Evolutionary conservation across 2,113 vertebrate genomes (phyloP).

Genomic region (Atractosteus spatula): DNA sequence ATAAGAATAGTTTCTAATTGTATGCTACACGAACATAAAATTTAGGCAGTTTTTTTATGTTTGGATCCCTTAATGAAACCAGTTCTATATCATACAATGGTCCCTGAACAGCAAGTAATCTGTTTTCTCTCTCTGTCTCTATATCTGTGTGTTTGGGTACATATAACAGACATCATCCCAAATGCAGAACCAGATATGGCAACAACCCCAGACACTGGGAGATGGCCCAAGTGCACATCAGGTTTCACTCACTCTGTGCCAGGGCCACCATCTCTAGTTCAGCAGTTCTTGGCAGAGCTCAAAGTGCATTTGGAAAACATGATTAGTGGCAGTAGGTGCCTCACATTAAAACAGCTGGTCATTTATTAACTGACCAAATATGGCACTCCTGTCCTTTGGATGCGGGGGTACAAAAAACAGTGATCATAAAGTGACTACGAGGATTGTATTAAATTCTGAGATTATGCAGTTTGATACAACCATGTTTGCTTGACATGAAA

Average conservation of each 20-base stretch:
- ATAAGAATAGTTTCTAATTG: too few relatives aligned
- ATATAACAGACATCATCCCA: constrained; percentile 20
- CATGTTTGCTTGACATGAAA: too few relatives aligned
- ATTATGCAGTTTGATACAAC: too few relatives aligned
- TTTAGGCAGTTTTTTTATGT: too few relatives aligned
- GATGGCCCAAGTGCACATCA: constrained; percentile 16
- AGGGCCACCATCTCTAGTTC: constrained; percentile 23
- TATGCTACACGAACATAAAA: too few relatives aligned
- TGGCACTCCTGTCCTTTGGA: constrained; percentile 35
- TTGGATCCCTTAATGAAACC: too few relatives aligned
- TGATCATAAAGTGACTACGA: neutral
- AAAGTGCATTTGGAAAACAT: constrained; percentile 8
- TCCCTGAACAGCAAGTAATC: too few relatives aligned
- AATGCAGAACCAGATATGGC: constrained; percentile 22
- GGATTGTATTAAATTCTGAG: neutral
- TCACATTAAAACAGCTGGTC: constrained; percentile 36
- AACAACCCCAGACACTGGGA: constrained; percentile 10
- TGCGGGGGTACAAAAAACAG: constrained; percentile 23
- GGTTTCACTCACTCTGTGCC: constrained; percentile 19
- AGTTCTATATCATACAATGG: too few relatives aligned
- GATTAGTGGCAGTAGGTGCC: constrained; percentile 8
- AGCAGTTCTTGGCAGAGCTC: neutral
- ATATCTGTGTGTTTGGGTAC: neutral
- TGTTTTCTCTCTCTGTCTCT: constrained; percentile 4
- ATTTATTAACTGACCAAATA: constrained; percentile 19